Conservation (phyloP, 2,113 vertebrate genomes). For the Eulemur rufifrons region DNA sequence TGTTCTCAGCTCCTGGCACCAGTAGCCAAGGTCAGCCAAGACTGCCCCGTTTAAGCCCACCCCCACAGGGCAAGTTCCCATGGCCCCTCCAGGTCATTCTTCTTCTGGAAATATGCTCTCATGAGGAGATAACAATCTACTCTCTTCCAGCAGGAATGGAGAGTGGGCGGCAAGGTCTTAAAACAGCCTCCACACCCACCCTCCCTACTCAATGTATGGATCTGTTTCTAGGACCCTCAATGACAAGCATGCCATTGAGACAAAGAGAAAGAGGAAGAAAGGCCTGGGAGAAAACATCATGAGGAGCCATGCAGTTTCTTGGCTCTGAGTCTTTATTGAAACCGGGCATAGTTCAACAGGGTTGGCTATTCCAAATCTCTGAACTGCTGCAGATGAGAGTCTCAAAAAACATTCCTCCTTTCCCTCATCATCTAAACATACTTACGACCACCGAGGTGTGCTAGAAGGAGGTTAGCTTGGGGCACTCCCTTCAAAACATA, state of each 20-base stretch:
- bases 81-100: not conserved
- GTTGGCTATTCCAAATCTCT: not conserved
- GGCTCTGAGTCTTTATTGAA: not conserved
- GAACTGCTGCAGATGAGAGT: not conserved
- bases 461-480: not conserved
- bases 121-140: not conserved
- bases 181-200: not conserved
- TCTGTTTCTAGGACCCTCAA: not conserved
- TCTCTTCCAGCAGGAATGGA: not conserved
- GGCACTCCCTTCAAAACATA: not conserved
- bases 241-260: slow-evolving; percentile 29
- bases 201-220: not conserved
- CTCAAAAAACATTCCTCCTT: not conserved
- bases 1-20: not conserved
- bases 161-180: not conserved
- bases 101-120: not conserved
- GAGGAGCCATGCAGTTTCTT: not conserved
- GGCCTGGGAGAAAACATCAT: slow-evolving; percentile 37
- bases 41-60: not conserved
- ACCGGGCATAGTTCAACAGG: not conserved
- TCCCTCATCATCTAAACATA: not conserved
- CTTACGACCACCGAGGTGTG: not conserved
- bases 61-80: not conserved
- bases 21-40: slow-evolving; percentile 13
- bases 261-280: slow-evolving; percentile 59